These are phyloP conservation scores for Clarias magur DNA, from an alignment of 2,113 vertebrate species.

Conservation along the genomic window DNA sequence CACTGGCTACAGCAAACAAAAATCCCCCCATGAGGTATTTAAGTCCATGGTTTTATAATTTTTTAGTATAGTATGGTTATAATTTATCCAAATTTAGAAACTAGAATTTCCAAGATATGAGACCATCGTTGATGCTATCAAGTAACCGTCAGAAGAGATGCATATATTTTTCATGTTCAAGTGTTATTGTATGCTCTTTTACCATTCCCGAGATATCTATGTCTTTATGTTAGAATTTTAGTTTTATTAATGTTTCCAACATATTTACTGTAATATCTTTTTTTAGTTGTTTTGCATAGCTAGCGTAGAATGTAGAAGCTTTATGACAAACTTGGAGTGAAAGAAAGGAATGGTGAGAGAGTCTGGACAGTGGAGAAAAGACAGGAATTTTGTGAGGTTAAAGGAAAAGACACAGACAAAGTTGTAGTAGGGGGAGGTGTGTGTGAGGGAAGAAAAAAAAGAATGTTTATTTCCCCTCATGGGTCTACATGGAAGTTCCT, in stretches of 20 bases:
- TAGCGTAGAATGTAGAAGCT: neutral
- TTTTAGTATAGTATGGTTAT: too few species aligned
- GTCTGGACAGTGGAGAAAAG: conserved; percentile 7
- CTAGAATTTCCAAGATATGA: too few species aligned
- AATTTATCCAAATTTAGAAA: too few species aligned
- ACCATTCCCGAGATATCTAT: neutral
- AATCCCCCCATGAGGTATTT: neutral
- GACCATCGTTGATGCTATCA: too few species aligned
- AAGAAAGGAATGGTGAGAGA: conserved; percentile 5
- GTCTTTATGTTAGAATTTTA: neutral
- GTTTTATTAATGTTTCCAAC: neutral
- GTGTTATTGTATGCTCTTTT: neutral
- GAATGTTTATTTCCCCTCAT: conserved; percentile 46
- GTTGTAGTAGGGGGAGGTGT: conserved; percentile 38
- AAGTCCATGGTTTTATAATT: too few species aligned
- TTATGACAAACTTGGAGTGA: neutral
- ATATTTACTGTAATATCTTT: neutral
- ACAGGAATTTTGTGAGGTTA: conserved; percentile 38
- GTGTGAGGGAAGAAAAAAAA: too few species aligned
- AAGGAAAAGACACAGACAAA: conserved; percentile 46
- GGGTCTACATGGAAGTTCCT: conserved; percentile 54
- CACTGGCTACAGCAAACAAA: neutral
- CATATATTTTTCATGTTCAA: too few species aligned
- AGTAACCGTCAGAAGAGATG: too few species aligned
- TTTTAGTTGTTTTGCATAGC: neutral